Conservation (phyloP, 2,113 vertebrate genomes). For the Mungos mungo region DNA sequence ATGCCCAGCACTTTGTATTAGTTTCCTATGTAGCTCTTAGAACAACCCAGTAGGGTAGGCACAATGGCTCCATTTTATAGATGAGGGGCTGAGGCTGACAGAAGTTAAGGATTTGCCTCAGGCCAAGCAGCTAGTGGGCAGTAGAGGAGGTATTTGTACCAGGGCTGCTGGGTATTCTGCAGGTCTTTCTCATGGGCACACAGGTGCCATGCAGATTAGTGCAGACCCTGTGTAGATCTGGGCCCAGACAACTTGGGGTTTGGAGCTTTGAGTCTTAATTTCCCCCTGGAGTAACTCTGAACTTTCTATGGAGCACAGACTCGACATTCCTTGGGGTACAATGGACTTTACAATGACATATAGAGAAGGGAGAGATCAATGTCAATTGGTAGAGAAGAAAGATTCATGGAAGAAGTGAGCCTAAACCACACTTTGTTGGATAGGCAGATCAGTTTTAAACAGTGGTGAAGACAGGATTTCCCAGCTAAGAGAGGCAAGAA, state of each 20-base stretch:
- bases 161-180: not conserved
- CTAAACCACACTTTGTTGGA: not conserved
- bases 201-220: no score
- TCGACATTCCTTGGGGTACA: not conserved
- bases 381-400: not conserved
- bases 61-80: not conserved
- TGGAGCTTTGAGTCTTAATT: not conserved
- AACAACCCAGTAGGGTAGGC: not conserved
- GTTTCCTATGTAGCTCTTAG: not conserved
- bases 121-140: not conserved
- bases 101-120: not conserved
- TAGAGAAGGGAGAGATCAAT: not conserved
- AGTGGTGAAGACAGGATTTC: not conserved
- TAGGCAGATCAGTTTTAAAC: not conserved
- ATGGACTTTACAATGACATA: not conserved
- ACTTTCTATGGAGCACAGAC: not conserved
- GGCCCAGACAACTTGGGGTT: not conserved
- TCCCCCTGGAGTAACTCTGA: not conserved
- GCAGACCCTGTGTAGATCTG: not conserved
- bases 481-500: not conserved
- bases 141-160: not conserved
- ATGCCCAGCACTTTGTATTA: not conserved
- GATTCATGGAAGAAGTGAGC: not conserved
- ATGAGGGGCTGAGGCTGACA: not conserved
- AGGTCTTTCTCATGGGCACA: not conserved